Percentiles rank a stretch among this genome's conserved stretches.
phyloP scores from a whole-genome alignment of 2,888 invertebrate species.

The Zele albiditarsus region DNA sequence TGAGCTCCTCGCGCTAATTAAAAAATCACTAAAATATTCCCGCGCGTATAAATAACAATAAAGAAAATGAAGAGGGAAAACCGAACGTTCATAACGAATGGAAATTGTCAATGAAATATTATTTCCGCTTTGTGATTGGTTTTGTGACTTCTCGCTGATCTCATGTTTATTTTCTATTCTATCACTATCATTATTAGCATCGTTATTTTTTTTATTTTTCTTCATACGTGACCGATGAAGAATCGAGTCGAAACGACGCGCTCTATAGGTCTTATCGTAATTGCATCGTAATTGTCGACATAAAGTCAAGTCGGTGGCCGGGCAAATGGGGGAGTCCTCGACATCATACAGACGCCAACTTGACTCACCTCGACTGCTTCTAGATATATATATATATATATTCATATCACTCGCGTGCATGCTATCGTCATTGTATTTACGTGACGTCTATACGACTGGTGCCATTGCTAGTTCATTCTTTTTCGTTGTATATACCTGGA shows the following conservation, averaged over 20 bases:
- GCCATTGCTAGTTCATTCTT: too few species aligned
- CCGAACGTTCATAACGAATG: too few species aligned
- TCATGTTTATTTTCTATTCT: background rate
- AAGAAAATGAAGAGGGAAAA: too few species aligned
- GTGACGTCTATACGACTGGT: background rate
- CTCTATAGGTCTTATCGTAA: conserved; percentile 52
- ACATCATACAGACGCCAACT: conserved; percentile 17
- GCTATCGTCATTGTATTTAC: background rate
- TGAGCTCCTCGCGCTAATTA: too few species aligned
- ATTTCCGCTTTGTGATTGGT: too few species aligned
- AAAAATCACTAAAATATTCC: too few species aligned
- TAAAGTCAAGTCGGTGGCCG: conserved; percentile 40
- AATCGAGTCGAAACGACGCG: conserved; percentile 41
- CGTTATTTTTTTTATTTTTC: background rate
- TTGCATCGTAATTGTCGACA: conserved; percentile 56
- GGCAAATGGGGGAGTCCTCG: conserved; percentile 2
- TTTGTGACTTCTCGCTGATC: too few species aligned
- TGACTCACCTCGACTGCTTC: conserved; percentile 2
- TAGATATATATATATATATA: background rate
- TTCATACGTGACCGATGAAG: conserved; percentile 1
- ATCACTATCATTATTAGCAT: background rate
- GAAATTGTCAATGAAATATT: too few species aligned
- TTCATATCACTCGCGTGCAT: conserved; percentile 2
- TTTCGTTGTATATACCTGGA: background rate
- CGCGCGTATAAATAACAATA: too few species aligned